Base-by-base conservation (phyloP, 2,797 vertebrate species). In the Clarias pachynema region DNA sequence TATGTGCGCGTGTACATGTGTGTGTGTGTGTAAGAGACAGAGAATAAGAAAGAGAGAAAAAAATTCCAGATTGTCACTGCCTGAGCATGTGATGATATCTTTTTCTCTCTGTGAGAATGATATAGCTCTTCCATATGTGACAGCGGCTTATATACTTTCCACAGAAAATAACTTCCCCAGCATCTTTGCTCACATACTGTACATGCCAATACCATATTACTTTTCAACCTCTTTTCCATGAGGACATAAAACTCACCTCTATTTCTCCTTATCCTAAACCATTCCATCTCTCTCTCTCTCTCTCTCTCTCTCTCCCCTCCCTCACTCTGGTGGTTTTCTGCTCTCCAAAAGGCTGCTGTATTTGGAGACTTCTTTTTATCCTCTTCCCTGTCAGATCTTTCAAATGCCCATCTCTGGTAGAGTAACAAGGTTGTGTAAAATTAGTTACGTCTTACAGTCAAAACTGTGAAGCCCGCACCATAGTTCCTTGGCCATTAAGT, bases 191-290 rank as follows among this genome's bases (percentile, higher is more conserved):
- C 24, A 73, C 70, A 70, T 40, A 49, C 44, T 49, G 44, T 49
- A 15, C 44, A 70, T 31, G 44, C 57, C 60, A 26, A 82, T 84
- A 65, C 53, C 60, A 40, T 84, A 82, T 88, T 84, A 81, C 74
- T 83, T 88, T 88, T 80, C 66, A 68, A 80, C 72, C 44, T 53
- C 44, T 78, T 78, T n/a, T 79, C 59, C 9, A 60, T 24, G 29
- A 85, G 16, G 49, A 85, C 65, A 85, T 82, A 78, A 69, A 88
- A 87, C 84, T 79, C 60, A 81, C 80, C 75, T 79, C 66, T 85
- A 57, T 82, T 80, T 74, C 68, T 69, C 59, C 60, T 56, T 81
- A 12, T 69, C 73, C 44, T 82, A 82, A 84, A 74, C 53, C 66
- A 34, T 62, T 84, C 5, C 20, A 62, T 78, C 56, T 84, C n/a